Base-by-base conservation (phyloP, 2,113 vertebrate genomes). In the Onychorhynchus coronatus region DNA sequence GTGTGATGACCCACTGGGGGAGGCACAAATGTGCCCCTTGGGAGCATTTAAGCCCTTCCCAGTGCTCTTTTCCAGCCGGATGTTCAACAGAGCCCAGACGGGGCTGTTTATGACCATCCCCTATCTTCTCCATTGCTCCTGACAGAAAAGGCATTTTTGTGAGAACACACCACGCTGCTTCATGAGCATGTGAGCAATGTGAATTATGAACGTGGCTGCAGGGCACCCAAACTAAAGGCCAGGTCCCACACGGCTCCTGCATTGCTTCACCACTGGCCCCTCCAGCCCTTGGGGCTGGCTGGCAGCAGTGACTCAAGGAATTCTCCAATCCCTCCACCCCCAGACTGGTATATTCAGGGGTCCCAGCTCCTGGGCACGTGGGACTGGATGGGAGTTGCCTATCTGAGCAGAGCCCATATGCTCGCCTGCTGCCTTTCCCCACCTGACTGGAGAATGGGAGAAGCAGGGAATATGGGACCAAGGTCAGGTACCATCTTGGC, bases 391-490 rank as follows among this genome's bases (percentile, higher is more conserved):
- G 28, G 8, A 14, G 6, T 33, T 44, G 8, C 9, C 13, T 63
- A 24, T 53, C 70, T 4, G 5, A 62, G 55, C 59, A 58, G 59
- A 87, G 22, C 18, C n/a, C 25, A 30, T 33, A 27, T 3, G 0
- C 65, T 62, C 5, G 1, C 21, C 19, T 3, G 4, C 13, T 61
- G 23, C 28, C 73, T 81, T 49, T 84, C 28, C 30, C 35, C 21
- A 27, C 8, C 1, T 19, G 1, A 1, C 12, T 28, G 37, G 53
- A 41, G 5, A 30, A 4, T 1, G 5, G 41, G 37, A 17, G 42
- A 79, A 68, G 18, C 31, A 41, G 33, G 3, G 8, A 2, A 65
- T 16, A 5, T 8, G 12, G 46, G 33, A 52, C 8, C n/a, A 80
- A 49, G 25, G 33, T 8, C 4, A 3, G 35, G n/a, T 19, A 72